Conservation (phyloP, 2,888 invertebrate species). For the Pollenia angustigena region DNA sequence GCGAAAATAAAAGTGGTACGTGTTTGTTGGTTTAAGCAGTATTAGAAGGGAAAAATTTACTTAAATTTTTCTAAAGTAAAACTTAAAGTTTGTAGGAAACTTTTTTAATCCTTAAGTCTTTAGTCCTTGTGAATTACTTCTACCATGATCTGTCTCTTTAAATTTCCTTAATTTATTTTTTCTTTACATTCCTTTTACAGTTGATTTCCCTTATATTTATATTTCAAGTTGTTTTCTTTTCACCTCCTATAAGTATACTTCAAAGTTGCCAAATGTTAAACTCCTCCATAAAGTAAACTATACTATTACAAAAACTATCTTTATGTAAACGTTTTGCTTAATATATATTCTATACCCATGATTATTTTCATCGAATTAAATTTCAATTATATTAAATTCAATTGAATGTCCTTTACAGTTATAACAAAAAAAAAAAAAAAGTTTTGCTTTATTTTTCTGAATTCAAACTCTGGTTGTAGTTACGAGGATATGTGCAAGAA, state of each 20-base stretch:
- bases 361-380: constrained; percentile 69
- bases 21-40: constrained; percentile 6
- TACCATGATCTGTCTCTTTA: not conserved
- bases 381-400: constrained; percentile 69
- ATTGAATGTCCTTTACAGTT: constrained; percentile 61
- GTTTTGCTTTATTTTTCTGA: not conserved
- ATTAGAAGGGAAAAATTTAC: not conserved
- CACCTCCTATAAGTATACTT: constrained; percentile 29
- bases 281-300: constrained; percentile 33
- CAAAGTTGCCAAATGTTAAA: constrained; percentile 45
- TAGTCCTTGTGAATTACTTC: not conserved
- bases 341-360: constrained; percentile 30
- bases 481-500: not conserved
- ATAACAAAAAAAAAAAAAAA: constrained; percentile 3
- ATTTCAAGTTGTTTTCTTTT: not conserved
- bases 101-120: not conserved
- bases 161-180: constrained; percentile 6
- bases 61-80: not conserved
- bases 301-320: constrained; percentile 29
- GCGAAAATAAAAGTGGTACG: not conserved
- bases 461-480: constrained; percentile 3
- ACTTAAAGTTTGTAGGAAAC: not conserved
- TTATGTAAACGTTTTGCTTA: not conserved
- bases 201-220: constrained; percentile 3
- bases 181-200: not conserved